phyloP scores from a whole-genome alignment of 2,888 invertebrate genomes.

The Tenthredo distinguenda region DNA sequence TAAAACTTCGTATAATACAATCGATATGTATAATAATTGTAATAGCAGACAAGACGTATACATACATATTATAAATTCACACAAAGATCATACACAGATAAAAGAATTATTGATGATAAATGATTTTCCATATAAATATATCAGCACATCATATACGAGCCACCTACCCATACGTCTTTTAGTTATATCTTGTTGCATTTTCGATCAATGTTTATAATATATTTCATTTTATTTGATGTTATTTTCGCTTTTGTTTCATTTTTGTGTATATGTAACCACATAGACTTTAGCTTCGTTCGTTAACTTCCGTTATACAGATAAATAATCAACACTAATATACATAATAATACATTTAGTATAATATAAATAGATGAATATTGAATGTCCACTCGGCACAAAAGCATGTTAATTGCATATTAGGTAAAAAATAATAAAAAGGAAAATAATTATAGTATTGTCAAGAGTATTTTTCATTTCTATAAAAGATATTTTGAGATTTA shows the following conservation, averaged over 20 bases:
- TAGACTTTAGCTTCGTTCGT: conserved; percentile 10
- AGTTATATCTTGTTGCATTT: conserved; percentile 43
- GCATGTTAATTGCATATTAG: conserved; percentile 21
- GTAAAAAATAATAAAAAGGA: neutral
- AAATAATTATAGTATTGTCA: conserved; percentile 32
- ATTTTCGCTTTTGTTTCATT: neutral
- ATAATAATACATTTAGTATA: conserved; percentile 1
- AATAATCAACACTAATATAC: neutral
- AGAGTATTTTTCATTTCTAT: conserved; percentile 35
- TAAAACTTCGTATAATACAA: conserved; percentile 20
- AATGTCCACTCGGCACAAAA: conserved; percentile 47
- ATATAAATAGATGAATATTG: conserved; percentile 33
- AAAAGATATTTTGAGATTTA: conserved; percentile 32
- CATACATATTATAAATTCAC: neutral
- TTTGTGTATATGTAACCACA: conserved; percentile 2
- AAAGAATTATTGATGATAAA: neutral
- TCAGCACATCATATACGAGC: neutral
- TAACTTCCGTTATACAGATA: conserved; percentile 10
- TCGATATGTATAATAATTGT: conserved; percentile 16
- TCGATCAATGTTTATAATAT: conserved; percentile 30
- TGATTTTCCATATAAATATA: neutral
- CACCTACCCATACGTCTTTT: neutral
- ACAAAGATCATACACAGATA: too few relatives aligned
- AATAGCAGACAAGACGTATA: conserved; percentile 6
- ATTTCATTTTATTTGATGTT: neutral